Conservation (phyloP, 92 coral and sea anemone species). For the Parazoanthus atlanticus region DNA sequence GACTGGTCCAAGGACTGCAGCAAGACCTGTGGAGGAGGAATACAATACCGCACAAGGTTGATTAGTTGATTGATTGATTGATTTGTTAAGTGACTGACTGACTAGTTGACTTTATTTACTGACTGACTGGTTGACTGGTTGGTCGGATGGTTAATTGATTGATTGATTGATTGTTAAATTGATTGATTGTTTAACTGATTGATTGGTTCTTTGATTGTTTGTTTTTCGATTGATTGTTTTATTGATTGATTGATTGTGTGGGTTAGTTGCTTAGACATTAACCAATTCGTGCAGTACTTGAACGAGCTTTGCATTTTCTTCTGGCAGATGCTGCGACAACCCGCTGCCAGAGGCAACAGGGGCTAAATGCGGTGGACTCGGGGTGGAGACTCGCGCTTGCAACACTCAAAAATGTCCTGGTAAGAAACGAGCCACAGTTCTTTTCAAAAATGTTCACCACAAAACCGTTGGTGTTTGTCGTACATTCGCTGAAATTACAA, state of each 20-base stretch:
- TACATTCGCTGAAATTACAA: no score
- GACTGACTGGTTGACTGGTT: background rate
- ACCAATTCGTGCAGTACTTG: background rate
- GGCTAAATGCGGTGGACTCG: constrained; percentile 13
- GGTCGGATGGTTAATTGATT: background rate
- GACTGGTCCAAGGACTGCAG: constrained; percentile 45
- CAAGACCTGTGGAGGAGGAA: constrained; percentile 45
- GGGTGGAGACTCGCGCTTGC: constrained; percentile 41
- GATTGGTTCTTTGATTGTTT: background rate
- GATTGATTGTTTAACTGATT: background rate
- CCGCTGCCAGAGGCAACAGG: constrained; percentile 29
- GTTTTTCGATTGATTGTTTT: background rate
- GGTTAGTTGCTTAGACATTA: background rate
- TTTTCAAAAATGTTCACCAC: background rate
- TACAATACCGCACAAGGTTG: constrained; percentile 36
- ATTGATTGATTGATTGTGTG: background rate
- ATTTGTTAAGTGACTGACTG: background rate
- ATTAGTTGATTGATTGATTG: background rate
- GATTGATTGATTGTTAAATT: background rate
- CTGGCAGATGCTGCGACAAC: constrained; percentile 30
- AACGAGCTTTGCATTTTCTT: background rate
- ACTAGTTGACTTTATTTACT: background rate
- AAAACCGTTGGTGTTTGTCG: background rate
- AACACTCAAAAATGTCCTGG: constrained; percentile 42
- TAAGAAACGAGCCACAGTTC: background rate